These are phyloP conservation scores for Anorthoa munda DNA, from an alignment of 2,888 invertebrate species.

Conservation along the genomic window DNA sequence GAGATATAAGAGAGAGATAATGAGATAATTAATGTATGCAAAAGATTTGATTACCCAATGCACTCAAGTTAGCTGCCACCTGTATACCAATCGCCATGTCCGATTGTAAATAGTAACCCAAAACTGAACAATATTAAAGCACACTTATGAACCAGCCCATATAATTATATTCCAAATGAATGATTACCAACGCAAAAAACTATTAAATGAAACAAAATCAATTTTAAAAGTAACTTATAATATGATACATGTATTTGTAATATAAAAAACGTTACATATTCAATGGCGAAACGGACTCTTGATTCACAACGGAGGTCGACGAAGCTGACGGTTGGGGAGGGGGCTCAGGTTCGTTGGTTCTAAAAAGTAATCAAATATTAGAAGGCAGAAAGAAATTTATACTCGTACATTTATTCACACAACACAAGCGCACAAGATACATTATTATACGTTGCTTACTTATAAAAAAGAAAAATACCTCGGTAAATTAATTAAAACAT, in stretches of 20 bases:
- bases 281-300: constrained; percentile 46
- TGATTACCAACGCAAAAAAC: no score
- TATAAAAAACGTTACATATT: constrained; percentile 40
- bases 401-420: neutral
- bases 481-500: no score
- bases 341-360: neutral
- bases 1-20: no score
- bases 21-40: no score
- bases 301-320: constrained; percentile 34
- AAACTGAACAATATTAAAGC: no score
- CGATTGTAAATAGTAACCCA: no score
- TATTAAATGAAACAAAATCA: constrained; percentile 12
- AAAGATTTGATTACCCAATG: no score
- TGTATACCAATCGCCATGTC: no score
- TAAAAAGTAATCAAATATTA: constrained; percentile 25
- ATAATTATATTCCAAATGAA: no score
- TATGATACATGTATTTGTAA: constrained; percentile 54
- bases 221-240: constrained; percentile 55
- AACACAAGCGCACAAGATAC: neutral
- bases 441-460: neutral
- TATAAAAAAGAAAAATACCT: neutral
- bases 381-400: neutral
- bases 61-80: no score
- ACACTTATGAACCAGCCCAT: no score
- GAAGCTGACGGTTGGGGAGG: constrained; percentile 3